phyloP scores from a whole-genome alignment of 2,113 vertebrate species.

The Labeo catla region DNA sequence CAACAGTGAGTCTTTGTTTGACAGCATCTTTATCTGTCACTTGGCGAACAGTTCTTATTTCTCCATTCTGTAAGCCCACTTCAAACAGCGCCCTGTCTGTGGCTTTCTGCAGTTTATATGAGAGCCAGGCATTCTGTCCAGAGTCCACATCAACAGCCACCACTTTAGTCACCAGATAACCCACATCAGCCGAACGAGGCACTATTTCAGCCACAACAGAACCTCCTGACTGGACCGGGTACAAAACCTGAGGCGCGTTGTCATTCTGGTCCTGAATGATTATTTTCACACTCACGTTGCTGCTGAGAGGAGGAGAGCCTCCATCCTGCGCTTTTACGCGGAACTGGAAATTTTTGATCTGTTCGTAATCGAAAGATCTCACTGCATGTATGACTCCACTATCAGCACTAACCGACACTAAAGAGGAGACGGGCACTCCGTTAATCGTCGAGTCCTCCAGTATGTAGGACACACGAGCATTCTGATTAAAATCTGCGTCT shows the following conservation, averaged over 20 bases:
- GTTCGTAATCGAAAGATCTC: constrained; percentile 63
- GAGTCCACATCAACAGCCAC: no score
- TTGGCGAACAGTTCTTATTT: no score
- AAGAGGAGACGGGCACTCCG: constrained; percentile 33
- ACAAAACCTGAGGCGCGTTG: constrained; percentile 63
- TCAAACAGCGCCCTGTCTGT: no score
- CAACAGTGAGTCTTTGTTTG: no score
- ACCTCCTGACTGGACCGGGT: constrained; percentile 55
- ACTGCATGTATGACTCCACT: constrained; percentile 55
- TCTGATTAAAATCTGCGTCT: constrained; percentile 58
- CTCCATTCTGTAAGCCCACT: no score
- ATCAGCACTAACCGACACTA: constrained; percentile 63
- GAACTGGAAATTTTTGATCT: constrained; percentile 54
- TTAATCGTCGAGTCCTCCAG: constrained; percentile 54
- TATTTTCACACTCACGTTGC: not conserved
- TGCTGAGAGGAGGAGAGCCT: constrained; percentile 58
- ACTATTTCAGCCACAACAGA: constrained; percentile 64
- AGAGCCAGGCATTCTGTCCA: no score
- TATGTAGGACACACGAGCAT: constrained; percentile 54
- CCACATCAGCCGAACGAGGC: constrained; percentile 64
- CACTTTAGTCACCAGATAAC: no score
- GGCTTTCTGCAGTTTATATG: no score
- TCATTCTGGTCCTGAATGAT: constrained; percentile 69
- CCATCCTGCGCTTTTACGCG: constrained; percentile 58
- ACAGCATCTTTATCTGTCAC: no score